Evolutionary conservation across 2,797 vertebrate genomes (phyloP).

Genomic region (Enteromius trimaculatus): DNA sequence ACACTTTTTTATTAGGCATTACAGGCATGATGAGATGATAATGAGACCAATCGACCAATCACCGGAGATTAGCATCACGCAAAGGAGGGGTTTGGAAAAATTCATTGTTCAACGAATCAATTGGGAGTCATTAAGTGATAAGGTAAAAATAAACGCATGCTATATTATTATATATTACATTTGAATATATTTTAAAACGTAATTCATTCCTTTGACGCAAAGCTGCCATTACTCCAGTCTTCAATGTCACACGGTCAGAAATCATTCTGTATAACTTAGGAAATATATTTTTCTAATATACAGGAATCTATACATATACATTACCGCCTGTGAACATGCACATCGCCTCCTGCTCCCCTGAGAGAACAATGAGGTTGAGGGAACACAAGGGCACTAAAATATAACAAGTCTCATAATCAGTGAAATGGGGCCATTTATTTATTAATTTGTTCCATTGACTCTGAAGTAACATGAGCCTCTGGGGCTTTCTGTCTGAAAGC

Average conservation of each 20-base stretch:
- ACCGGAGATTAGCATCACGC: too few species aligned
- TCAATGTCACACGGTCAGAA: too few species aligned
- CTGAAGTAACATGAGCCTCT: constrained; percentile 67
- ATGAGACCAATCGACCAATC: too few species aligned
- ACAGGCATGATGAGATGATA: too few species aligned
- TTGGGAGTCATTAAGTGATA: too few species aligned
- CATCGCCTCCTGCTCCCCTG: neutral
- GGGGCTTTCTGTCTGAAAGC: constrained; percentile 59
- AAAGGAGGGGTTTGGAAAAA: too few species aligned
- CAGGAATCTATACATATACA: constrained; percentile 6
- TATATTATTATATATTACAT: neutral
- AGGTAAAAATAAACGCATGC: too few species aligned
- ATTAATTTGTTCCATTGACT: constrained; percentile 76
- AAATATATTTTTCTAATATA: constrained; percentile 7
- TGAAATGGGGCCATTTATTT: constrained; percentile 66
- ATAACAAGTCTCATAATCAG: constrained; percentile 65
- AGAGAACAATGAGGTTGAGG: constrained; percentile 36
- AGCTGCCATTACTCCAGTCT: neutral
- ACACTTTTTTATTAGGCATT: too few species aligned
- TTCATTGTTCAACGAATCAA: too few species aligned
- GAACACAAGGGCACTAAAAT: constrained; percentile 43
- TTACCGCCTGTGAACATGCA: constrained; percentile 24
- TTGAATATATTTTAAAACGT: neutral
- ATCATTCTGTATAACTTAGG: neutral
- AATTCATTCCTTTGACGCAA: too few species aligned